Evolutionary conservation across 2,888 invertebrate genomes (phyloP).

Genomic region (Dynastes tityus): DNA sequence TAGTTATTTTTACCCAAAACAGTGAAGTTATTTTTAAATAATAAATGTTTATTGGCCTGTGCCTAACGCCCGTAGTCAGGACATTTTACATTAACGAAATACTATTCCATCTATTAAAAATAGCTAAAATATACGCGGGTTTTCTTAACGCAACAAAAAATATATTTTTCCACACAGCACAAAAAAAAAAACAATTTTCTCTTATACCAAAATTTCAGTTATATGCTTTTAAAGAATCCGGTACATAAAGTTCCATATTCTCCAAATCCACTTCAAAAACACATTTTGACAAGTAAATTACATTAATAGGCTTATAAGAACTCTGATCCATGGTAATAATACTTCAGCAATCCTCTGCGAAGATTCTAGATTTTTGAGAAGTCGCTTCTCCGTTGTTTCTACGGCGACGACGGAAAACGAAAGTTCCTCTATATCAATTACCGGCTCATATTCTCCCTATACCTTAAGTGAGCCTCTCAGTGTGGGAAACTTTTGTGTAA

Average conservation of each 20-base stretch:
- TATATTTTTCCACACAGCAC: no score
- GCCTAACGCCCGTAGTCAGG: no score
- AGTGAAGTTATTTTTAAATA: no score
- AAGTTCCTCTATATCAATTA: slow-evolving; percentile 48
- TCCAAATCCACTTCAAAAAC: background rate
- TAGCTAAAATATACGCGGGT: no score
- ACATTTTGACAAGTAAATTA: slow-evolving; percentile 14
- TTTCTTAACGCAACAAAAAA: no score
- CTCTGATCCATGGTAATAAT: slow-evolving; percentile 3
- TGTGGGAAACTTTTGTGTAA: slow-evolving; percentile 46
- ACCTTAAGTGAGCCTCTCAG: slow-evolving; percentile 34
- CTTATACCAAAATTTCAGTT: no score
- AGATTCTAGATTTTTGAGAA: slow-evolving; percentile 1
- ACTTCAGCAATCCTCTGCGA: background rate
- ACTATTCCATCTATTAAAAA: no score
- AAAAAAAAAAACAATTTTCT: no score
- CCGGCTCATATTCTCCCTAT: slow-evolving; percentile 48
- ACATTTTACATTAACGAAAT: no score
- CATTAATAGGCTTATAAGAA: background rate
- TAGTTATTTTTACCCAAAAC: no score
- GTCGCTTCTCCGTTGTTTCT: slow-evolving; percentile 11
- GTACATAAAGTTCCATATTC: background rate
- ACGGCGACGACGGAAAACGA: slow-evolving; percentile 26
- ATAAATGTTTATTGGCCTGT: no score
- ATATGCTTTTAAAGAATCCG: background rate